Evolutionary conservation across 2,113 vertebrate genomes (phyloP).

Genomic region (Mormyrus iriodes): DNA sequence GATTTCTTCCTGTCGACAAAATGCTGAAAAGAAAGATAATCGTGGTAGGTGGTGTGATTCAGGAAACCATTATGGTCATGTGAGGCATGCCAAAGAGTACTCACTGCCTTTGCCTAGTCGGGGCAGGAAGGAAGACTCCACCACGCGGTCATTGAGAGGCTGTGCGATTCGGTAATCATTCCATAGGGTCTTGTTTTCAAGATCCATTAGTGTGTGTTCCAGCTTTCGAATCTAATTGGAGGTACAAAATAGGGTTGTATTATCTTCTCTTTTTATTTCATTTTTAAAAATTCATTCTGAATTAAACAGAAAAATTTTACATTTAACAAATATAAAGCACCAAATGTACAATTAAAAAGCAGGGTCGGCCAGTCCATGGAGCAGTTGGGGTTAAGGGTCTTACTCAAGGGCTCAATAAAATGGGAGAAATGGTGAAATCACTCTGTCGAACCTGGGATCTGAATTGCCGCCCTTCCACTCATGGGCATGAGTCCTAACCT

Average conservation of each 20-base stretch:
- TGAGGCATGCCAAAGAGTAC: slow-evolving; percentile 19
- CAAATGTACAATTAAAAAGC: neutral
- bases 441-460: neutral
- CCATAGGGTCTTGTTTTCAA: slow-evolving; percentile 68
- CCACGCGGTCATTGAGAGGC: slow-evolving; percentile 66
- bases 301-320: neutral
- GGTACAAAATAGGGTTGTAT: neutral
- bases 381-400: neutral
- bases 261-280: neutral
- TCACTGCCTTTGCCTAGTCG: slow-evolving; percentile 53
- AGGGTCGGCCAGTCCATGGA: neutral
- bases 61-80: neutral
- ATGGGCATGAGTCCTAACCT: neutral
- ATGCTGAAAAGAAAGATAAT: slow-evolving; percentile 40
- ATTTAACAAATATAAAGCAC: neutral
- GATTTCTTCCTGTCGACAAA: slow-evolving; percentile 67
- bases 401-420: neutral
- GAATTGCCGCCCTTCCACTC: neutral
- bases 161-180: slow-evolving; percentile 74
- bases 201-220: slow-evolving; percentile 72
- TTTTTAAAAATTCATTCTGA: neutral
- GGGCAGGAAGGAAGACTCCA: slow-evolving; percentile 72
- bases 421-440: neutral
- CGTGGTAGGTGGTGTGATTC: neutral
- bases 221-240: slow-evolving; percentile 62